These are phyloP conservation scores for Epinephelus malabaricus DNA, from an alignment of 2,797 vertebrate species.

Conservation along the genomic window DNA sequence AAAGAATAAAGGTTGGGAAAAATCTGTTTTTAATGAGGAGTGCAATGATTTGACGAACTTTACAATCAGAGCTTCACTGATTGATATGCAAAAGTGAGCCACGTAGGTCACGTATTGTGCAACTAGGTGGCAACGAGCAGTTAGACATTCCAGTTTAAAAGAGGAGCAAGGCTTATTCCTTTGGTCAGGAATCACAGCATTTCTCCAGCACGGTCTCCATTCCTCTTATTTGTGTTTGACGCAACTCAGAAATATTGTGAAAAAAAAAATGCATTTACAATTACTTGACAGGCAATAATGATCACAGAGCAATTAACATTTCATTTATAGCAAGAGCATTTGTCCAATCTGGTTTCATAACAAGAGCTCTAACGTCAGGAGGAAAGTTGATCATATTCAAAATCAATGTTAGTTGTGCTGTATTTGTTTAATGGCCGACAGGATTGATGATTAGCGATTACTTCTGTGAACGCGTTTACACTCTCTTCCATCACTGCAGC, in stretches of 20 bases:
- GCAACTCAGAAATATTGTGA: too few relatives aligned
- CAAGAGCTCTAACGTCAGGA: slow-evolving; percentile 1
- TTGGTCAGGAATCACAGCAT: neutral
- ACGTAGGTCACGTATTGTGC: neutral
- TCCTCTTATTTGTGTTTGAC: too few relatives aligned
- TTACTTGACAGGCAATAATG: slow-evolving; percentile 15
- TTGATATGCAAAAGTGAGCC: neutral
- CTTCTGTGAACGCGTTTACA: slow-evolving; percentile 17
- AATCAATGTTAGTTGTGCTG: slow-evolving; percentile 29
- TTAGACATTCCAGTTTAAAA: slow-evolving; percentile 5
- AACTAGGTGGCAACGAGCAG: neutral
- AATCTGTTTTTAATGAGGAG: slow-evolving; percentile 17
- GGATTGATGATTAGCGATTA: slow-evolving; percentile 27
- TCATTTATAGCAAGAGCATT: neutral
- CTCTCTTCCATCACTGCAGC: slow-evolving; percentile 35
- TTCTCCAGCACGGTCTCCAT: neutral
- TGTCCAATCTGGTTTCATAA: slow-evolving; percentile 18
- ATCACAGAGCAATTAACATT: slow-evolving; percentile 21
- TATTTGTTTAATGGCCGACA: slow-evolving; percentile 23
- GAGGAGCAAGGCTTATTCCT: neutral
- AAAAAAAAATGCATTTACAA: slow-evolving; percentile 6
- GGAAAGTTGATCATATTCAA: slow-evolving; percentile 3
- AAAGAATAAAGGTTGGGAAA: neutral
- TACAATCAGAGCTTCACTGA: slow-evolving; percentile 12
- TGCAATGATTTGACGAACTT: neutral